These are phyloP conservation scores for Lottia gigantea DNA, from an alignment of 2,888 invertebrate genomes.

Conservation along the genomic window DNA sequence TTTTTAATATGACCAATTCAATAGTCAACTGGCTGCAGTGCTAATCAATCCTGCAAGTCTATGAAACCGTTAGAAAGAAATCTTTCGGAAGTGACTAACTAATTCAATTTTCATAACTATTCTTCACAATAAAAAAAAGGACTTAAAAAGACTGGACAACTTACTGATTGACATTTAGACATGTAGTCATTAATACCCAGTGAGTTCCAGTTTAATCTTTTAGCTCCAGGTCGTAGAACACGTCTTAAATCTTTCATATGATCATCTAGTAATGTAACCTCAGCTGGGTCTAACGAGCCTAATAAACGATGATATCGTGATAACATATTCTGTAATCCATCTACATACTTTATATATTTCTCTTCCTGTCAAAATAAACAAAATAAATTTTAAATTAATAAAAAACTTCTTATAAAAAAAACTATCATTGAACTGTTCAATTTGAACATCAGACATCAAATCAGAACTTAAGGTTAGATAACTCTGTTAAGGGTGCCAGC, in stretches of 20 bases:
- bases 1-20: no score
- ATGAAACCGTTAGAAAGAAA: no score
- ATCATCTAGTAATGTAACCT: slow-evolving; percentile 71
- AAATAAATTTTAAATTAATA: neutral
- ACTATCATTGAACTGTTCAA: no score
- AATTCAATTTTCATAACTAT: no score
- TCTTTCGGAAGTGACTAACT: no score
- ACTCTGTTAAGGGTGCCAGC: no score
- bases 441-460: no score
- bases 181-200: slow-evolving; percentile 83
- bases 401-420: no score
- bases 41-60: no score
- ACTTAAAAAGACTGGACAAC: slow-evolving; percentile 18
- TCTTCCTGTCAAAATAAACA: slow-evolving; percentile 61
- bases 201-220: slow-evolving; percentile 87
- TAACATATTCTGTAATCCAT: slow-evolving; percentile 66
- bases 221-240: slow-evolving; percentile 79
- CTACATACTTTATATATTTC: slow-evolving; percentile 67
- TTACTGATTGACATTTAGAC: slow-evolving; percentile 71
- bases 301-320: slow-evolving; percentile 73
- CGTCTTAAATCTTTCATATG: slow-evolving; percentile 64
- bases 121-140: no score
- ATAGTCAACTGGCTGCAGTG: no score
- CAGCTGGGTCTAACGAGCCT: slow-evolving; percentile 77
- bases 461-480: no score